phyloP scores from a whole-genome alignment of 2,888 invertebrate species.

The Lithophane socia region DNA sequence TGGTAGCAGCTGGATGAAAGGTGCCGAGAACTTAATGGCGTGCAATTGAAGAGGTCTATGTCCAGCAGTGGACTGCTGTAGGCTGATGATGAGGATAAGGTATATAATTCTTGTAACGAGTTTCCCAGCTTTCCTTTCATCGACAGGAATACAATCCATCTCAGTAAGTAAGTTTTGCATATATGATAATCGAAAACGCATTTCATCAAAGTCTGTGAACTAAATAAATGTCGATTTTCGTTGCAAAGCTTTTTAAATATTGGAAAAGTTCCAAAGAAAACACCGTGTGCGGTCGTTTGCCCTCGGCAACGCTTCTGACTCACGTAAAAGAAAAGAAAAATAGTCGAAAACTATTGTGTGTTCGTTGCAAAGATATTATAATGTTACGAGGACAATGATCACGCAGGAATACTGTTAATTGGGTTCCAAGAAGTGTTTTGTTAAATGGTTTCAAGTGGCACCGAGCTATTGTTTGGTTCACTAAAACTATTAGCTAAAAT shows the following conservation, averaged over 20 bases:
- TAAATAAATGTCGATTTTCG: conserved; percentile 57
- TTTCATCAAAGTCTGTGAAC: conserved; percentile 50
- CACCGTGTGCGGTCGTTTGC: conserved; percentile 78
- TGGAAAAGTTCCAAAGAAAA: conserved; percentile 82
- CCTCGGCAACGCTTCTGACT: conserved; percentile 68
- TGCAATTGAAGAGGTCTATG: too few species aligned
- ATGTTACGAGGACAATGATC: conserved; percentile 51
- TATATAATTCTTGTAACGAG: not conserved
- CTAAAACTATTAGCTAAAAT: conserved; percentile 42
- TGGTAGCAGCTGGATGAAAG: too few species aligned
- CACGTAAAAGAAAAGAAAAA: conserved; percentile 67
- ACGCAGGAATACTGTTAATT: conserved; percentile 30
- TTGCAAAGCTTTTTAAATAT: conserved; percentile 63
- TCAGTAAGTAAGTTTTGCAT: not conserved
- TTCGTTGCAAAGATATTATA: conserved; percentile 48
- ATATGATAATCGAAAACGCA: conserved; percentile 9
- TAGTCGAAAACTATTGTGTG: conserved; percentile 52
- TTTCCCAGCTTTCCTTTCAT: not conserved
- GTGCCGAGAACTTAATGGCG: too few species aligned
- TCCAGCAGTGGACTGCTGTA: too few species aligned
- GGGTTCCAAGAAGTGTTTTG: conserved; percentile 56
- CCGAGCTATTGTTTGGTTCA: conserved; percentile 30
- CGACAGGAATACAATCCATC: not conserved
- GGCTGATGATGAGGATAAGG: too few species aligned
- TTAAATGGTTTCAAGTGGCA: conserved; percentile 34